These are phyloP conservation scores for Lasioglossum calceatum DNA, from an alignment of 2,888 invertebrate genomes.

Conservation along the genomic window DNA sequence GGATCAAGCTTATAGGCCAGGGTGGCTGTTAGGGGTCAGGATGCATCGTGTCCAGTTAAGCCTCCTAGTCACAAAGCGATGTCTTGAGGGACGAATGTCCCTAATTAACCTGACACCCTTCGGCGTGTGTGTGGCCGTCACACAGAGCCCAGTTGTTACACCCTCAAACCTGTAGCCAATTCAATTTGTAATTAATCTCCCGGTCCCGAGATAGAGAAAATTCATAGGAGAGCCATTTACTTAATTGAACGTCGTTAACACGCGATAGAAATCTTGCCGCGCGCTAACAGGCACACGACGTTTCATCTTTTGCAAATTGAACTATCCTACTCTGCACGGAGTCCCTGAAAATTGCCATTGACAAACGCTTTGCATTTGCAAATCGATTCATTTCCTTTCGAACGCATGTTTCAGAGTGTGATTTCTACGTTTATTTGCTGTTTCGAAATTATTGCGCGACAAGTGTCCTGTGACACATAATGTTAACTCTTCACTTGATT, in stretches of 20 bases:
- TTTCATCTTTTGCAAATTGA: conserved; percentile 13
- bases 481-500: no score
- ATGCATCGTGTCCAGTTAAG: conserved; percentile 77
- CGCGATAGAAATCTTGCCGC: conserved; percentile 36
- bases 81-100: conserved; percentile 81
- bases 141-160: conserved; percentile 32
- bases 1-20: conserved; percentile 76
- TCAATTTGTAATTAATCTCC: conserved; percentile 64
- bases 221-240: conserved; percentile 47
- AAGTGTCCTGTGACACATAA: no score
- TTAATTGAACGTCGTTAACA: conserved; percentile 48
- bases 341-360: neutral
- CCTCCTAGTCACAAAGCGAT: conserved; percentile 80
- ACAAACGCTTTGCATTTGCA: neutral
- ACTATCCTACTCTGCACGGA: neutral
- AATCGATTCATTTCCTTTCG: neutral
- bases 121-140: conserved; percentile 34
- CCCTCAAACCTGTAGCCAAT: conserved; percentile 46
- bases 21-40: conserved; percentile 76
- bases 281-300: neutral
- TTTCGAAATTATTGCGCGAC: no score
- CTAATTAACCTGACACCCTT: conserved; percentile 75
- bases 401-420: neutral
- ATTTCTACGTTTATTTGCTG: no score
- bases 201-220: conserved; percentile 43